Evolutionary conservation across 2,113 vertebrate genomes (phyloP).

Genomic region (Suricata suricatta): DNA sequence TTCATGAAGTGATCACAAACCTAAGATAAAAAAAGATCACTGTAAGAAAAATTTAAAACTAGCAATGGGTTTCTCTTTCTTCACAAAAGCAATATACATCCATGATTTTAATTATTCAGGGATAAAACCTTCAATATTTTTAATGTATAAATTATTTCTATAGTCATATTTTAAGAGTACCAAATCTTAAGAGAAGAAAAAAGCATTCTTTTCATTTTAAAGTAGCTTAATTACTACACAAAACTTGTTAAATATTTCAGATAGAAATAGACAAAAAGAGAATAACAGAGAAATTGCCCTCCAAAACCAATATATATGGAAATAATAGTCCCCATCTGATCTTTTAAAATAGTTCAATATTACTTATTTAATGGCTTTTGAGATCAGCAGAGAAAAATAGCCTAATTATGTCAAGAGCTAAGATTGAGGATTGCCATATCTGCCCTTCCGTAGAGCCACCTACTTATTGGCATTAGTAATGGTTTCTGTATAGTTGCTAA

Average conservation of each 20-base stretch:
- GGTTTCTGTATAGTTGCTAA: neutral
- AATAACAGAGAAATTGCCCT: neutral
- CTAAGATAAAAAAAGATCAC: neutral
- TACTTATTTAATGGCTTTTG: neutral
- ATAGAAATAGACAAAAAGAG: neutral
- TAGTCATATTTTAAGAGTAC: neutral
- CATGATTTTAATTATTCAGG: neutral
- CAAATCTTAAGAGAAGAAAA: neutral
- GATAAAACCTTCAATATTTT: neutral
- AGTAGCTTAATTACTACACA: neutral
- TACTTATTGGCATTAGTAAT: neutral
- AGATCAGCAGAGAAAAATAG: neutral
- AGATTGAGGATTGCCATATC: neutral
- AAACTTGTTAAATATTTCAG: neutral
- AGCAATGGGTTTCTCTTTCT: neutral
- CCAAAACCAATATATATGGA: neutral
- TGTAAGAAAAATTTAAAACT: neutral
- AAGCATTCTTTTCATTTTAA: neutral
- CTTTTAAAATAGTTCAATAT: neutral
- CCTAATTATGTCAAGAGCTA: neutral
- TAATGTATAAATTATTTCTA: neutral
- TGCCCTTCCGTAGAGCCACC: neutral
- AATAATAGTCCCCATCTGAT: neutral
- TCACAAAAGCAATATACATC: neutral
- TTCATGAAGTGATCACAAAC: neutral